phyloP scores from a whole-genome alignment of 1,140 invertebrate species.

The Magallana gigas region DNA sequence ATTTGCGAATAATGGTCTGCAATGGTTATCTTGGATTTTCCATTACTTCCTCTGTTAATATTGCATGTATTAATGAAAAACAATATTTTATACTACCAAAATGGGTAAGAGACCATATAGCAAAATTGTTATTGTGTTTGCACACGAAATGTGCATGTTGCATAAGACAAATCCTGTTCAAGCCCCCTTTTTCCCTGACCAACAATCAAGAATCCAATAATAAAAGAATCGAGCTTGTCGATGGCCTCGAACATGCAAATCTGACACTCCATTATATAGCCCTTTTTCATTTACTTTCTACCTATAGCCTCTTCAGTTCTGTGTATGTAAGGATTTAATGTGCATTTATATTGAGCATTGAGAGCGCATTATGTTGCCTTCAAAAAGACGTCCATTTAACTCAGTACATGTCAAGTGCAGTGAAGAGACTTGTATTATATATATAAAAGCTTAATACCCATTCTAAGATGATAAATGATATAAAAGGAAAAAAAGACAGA shows the following conservation, averaged over 20 bases:
- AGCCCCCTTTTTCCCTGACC: too few relatives aligned
- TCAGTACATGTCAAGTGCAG: conserved; percentile 8
- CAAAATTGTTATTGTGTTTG: too few relatives aligned
- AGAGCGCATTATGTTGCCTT: background rate
- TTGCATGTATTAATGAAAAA: too few relatives aligned
- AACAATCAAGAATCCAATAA: background rate
- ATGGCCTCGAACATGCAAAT: background rate
- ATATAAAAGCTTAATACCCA: background rate
- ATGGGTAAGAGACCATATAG: too few relatives aligned
- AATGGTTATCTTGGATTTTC: too few relatives aligned
- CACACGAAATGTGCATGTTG: too few relatives aligned
- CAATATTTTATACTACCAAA: too few relatives aligned
- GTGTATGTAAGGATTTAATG: conserved; percentile 22
- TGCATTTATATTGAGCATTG: background rate
- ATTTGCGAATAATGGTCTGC: too few relatives aligned
- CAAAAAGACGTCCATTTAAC: background rate
- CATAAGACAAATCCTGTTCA: too few relatives aligned
- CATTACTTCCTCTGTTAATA: too few relatives aligned
- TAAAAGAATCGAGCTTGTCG: background rate
- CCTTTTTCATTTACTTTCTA: background rate
- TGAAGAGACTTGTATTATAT: background rate
- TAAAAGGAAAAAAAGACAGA: background rate
- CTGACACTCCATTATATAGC: background rate
- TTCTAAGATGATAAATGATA: background rate
- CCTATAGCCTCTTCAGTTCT: background rate